A percentile compares a stretch with the other conserved stretches of the same genome.
phyloP scores from a whole-genome alignment of 2,113 vertebrate genomes.

The Gavialis gangeticus region DNA sequence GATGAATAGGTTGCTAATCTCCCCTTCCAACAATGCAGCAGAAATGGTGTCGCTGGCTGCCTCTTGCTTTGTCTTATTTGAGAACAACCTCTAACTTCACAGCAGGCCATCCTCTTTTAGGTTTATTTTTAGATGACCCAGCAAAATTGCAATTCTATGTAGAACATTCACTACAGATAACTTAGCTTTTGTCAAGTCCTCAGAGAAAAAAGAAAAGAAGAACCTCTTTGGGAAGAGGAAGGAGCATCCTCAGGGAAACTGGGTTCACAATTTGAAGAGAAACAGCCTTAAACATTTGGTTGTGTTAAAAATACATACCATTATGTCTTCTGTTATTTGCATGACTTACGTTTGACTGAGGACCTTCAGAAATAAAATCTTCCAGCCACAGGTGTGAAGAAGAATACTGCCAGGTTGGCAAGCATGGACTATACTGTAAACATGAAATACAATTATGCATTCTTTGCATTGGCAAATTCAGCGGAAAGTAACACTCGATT shows the following conservation, averaged over 20 bases:
- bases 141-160: not conserved
- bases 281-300: conserved; percentile 7
- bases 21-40: not conserved
- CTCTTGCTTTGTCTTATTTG: not conserved
- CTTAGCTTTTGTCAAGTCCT: not conserved
- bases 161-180: not conserved
- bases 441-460: too few relatives aligned
- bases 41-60: not conserved
- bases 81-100: not conserved
- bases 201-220: not conserved
- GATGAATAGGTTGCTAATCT: not conserved
- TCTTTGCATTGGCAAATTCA: too few relatives aligned
- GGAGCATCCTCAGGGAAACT: not conserved
- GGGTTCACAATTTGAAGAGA: not conserved
- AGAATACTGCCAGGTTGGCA: too few relatives aligned
- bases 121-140: not conserved
- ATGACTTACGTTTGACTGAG: too few relatives aligned
- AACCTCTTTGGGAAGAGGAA: not conserved
- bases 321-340: conserved; percentile 47
- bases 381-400: too few relatives aligned
- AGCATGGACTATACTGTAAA: too few relatives aligned
- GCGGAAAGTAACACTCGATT: too few relatives aligned
- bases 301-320: conserved; percentile 39
- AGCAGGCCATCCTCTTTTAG: not conserved
- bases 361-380: too few relatives aligned